Conservation (phyloP, 2,113 vertebrate genomes). For the Phylloscopus trochilus region DNA sequence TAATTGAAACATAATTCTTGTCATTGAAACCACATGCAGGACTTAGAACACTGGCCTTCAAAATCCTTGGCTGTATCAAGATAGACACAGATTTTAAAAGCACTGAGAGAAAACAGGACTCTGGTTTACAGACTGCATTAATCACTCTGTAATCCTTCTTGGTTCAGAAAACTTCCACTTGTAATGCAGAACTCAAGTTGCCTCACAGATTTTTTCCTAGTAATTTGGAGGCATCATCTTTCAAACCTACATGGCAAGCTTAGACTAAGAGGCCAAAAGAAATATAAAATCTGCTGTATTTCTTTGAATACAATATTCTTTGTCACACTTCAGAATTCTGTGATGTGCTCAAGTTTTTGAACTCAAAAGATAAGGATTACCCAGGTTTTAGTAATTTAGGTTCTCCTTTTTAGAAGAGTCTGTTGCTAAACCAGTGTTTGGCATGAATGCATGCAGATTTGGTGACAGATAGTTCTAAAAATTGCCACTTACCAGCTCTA, state of each 20-base stretch:
- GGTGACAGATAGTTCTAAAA: background rate
- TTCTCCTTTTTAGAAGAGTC: background rate
- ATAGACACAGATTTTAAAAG: background rate
- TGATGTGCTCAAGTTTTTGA: background rate
- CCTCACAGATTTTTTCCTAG: background rate
- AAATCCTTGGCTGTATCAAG: background rate
- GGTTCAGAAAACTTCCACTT: background rate
- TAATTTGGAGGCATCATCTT: background rate
- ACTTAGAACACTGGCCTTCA: background rate
- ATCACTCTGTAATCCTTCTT: background rate
- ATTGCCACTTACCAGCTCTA: background rate
- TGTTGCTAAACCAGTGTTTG: background rate
- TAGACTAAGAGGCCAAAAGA: background rate
- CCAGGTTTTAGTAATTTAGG: background rate
- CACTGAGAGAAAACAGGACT: background rate
- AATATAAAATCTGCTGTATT: background rate
- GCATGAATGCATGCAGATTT: background rate
- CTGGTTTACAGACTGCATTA: background rate
- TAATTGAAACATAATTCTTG: background rate
- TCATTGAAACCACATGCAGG: background rate
- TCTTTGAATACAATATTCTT: no score
- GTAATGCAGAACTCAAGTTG: background rate
- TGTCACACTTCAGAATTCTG: background rate
- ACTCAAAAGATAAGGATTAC: background rate
- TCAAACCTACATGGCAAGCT: background rate